These are phyloP conservation scores for Stenodema calcarata DNA, from an alignment of 2,888 invertebrate species.

Conservation along the genomic window DNA sequence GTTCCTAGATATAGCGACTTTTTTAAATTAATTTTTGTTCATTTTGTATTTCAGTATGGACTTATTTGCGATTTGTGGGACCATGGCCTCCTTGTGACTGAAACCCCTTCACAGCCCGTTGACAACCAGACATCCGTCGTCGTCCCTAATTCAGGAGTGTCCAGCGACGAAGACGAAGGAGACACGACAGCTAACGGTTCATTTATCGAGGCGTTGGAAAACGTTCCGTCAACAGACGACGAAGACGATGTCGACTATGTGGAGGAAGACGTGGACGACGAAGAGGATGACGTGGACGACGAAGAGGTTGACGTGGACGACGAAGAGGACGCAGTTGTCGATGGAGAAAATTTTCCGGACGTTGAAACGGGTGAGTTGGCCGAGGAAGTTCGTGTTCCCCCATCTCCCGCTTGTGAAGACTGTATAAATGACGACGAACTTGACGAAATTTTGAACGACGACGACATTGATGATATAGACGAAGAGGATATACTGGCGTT, in stretches of 20 bases:
- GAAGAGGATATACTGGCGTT: background rate
- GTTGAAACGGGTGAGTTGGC: background rate
- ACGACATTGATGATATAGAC: too few species aligned
- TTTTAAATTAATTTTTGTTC: too few species aligned
- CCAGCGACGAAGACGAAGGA: background rate
- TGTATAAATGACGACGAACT: too few species aligned
- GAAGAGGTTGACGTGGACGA: background rate
- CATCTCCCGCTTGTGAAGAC: too few species aligned
- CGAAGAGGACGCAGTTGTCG: background rate
- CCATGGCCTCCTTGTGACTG: conserved; percentile 78
- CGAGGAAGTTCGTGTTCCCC: too few species aligned
- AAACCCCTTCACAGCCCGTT: conserved; percentile 65
- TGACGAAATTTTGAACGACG: too few species aligned
- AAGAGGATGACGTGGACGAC: background rate
- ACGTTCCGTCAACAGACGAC: background rate
- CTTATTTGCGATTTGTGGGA: conserved; percentile 81
- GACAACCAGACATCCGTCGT: background rate
- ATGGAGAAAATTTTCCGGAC: background rate
- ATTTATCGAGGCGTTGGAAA: background rate
- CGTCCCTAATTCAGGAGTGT: background rate
- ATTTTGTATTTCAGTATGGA: conserved; percentile 4
- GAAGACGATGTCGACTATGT: background rate
- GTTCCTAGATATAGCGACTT: too few species aligned
- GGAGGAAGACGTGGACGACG: background rate
- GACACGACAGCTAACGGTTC: background rate